These are phyloP conservation scores for Microplitis demolitor DNA, from an alignment of 1,140 invertebrate genomes.

Conservation along the genomic window DNA sequence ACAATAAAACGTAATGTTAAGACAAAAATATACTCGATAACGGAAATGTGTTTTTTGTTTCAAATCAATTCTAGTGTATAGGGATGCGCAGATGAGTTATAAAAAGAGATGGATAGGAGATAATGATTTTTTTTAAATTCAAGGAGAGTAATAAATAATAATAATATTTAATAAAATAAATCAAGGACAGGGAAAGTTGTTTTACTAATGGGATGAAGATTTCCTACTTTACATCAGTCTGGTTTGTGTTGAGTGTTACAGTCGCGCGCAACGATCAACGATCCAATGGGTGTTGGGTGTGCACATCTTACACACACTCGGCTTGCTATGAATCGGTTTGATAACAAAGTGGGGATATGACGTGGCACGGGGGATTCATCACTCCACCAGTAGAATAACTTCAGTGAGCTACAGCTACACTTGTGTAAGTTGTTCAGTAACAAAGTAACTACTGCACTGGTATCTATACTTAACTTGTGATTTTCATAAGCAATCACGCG, in stretches of 20 bases:
- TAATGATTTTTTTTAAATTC: not conserved
- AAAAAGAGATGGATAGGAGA: no score
- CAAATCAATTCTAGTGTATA: no score
- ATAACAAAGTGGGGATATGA: conserved; percentile 29
- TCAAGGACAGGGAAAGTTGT: not conserved
- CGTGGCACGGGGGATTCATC: conserved; percentile 25
- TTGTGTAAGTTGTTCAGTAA: no score
- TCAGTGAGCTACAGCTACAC: no score
- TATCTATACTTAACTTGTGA: not conserved
- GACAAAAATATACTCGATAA: no score
- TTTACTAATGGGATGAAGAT: not conserved
- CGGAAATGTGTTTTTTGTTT: no score
- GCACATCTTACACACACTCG: not conserved
- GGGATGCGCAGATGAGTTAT: no score
- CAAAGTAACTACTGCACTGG: not conserved
- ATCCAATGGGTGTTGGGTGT: not conserved
- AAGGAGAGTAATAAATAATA: not conserved
- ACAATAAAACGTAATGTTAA: no score
- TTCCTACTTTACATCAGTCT: not conserved
- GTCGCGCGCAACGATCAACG: not conserved
- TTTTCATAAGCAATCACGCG: not conserved
- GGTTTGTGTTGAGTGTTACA: not conserved
- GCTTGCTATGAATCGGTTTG: not conserved
- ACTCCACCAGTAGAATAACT: not conserved
- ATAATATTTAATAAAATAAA: not conserved